Evolutionary conservation across 2,113 vertebrate species (phyloP).

Genomic region (Ibidorhyncha struthersii): DNA sequence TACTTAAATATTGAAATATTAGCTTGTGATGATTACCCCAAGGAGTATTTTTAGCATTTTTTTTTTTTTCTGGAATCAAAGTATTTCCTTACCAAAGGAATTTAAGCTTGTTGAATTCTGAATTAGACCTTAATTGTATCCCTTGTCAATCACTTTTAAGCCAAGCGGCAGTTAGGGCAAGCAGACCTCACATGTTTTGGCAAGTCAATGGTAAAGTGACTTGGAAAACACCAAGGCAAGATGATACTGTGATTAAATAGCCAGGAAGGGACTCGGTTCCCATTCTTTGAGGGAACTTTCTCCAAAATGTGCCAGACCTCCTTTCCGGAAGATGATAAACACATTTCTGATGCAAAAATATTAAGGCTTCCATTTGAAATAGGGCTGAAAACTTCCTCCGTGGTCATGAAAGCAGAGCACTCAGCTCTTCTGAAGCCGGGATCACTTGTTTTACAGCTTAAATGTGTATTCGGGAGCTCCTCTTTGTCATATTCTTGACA

Average conservation of each 20-base stretch:
- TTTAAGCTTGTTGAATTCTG: conserved; percentile 51
- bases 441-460: neutral
- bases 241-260: conserved; percentile 30
- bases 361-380: neutral
- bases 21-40: neutral
- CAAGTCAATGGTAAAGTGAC: conserved; percentile 12
- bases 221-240: conserved; percentile 30
- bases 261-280: conserved; percentile 16
- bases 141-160: conserved; percentile 66
- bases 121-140: conserved; percentile 68
- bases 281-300: neutral
- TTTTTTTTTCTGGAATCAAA: conserved; percentile 31
- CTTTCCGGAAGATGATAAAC: conserved; percentile 37
- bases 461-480: neutral
- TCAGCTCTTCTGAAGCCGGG: neutral
- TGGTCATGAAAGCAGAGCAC: neutral
- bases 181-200: conserved; percentile 57
- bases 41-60: neutral
- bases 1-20: neutral
- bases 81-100: conserved; percentile 46
- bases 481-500: neutral
- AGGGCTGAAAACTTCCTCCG: neutral
- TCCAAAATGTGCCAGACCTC: neutral
- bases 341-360: conserved; percentile 30
- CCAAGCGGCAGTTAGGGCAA: conserved; percentile 17